Evolutionary conservation across 2,113 vertebrate genomes (phyloP).

Genomic region (Bos taurus): ARS-UCD2.0 NC_037352.1:14047501-14048000

Average conservation of each 20-base stretch:
- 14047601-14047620: fast-evolving
- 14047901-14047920: fast-evolving
- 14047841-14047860: neutral
- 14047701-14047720: fast-evolving
- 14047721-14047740: neutral
- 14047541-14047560: fast-evolving
- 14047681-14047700: neutral
- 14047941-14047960: neutral
- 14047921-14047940: neutral
- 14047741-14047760: fast-evolving
- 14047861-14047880: fast-evolving
- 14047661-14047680: neutral
- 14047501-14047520: neutral
- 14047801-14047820: neutral
- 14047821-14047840: neutral
- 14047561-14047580: neutral
- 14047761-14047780: neutral
- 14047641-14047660: neutral
- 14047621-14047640: neutral
- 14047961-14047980: neutral
- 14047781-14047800: fast-evolving
- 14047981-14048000: neutral
- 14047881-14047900: neutral
- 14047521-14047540: neutral
- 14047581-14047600: neutral